Conservation (phyloP, 2,888 invertebrate species). For the Acrocyrtus sp. region DNA sequence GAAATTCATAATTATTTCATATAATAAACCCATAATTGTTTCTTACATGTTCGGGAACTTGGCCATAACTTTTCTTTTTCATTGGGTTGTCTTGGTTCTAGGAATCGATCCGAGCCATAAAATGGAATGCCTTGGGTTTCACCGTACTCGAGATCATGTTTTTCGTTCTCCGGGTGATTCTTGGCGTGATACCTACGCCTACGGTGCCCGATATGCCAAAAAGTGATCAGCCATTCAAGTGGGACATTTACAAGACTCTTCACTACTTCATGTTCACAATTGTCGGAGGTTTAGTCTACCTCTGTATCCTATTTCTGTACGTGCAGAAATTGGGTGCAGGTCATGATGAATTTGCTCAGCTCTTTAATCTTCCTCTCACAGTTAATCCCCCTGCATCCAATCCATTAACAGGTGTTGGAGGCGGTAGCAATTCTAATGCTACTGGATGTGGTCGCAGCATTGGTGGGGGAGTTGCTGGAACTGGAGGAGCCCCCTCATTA, state of each 20-base stretch:
- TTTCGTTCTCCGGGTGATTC: conserved; percentile 49
- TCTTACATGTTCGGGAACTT: neutral
- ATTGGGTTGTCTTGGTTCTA: conserved; percentile 40
- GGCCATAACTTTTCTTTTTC: conserved; percentile 21
- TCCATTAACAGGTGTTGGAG: conserved; percentile 40
- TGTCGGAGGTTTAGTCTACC: conserved; percentile 56
- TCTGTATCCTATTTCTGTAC: conserved; percentile 57
- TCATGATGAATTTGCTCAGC: conserved; percentile 52
- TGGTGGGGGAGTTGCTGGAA: conserved; percentile 30
- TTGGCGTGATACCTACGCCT: conserved; percentile 55
- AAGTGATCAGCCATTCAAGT: conserved; percentile 55
- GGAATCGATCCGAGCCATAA: conserved; percentile 54
- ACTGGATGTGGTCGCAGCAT: conserved; percentile 16
- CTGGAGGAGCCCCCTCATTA: conserved; percentile 22
- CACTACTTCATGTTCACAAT: conserved; percentile 60
- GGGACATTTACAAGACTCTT: conserved; percentile 58
- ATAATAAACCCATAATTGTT: too few relatives aligned
- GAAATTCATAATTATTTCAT: too few relatives aligned
- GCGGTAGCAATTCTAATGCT: too few relatives aligned
- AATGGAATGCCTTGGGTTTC: conserved; percentile 57
- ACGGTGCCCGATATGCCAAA: conserved; percentile 39
- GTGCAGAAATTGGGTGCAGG: conserved; percentile 49
- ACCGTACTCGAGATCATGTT: conserved; percentile 52
- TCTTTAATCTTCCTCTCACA: conserved; percentile 43
- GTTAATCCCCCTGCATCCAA: conserved; percentile 43